phyloP scores from a whole-genome alignment of 1,140 invertebrate species.

The Pectinophora gossypiella region DNA sequence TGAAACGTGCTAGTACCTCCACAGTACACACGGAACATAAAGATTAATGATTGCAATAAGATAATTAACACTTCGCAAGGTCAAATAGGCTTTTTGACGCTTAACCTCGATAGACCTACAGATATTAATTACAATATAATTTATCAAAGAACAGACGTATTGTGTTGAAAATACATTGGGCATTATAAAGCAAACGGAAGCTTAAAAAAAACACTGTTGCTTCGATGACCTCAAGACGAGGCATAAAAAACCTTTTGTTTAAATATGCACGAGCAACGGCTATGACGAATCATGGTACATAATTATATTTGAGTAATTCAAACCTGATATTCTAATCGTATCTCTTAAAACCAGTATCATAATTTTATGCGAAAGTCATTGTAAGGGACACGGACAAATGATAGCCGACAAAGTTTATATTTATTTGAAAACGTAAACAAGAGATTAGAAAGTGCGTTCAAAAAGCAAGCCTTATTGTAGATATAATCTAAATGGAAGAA shows the following conservation, averaged over 20 bases:
- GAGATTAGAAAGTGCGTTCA: constrained; percentile 5
- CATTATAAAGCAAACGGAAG: background rate
- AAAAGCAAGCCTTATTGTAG: constrained; percentile 2
- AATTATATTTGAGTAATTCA: too few species aligned
- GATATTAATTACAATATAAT: background rate
- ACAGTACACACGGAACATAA: background rate
- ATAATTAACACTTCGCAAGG: background rate
- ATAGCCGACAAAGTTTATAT: too few species aligned
- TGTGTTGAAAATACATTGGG: background rate
- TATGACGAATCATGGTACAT: too few species aligned
- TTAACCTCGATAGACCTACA: background rate
- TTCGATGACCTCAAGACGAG: background rate
- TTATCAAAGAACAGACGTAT: background rate
- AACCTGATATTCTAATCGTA: too few species aligned
- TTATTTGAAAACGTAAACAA: constrained; percentile 4
- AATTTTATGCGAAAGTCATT: too few species aligned
- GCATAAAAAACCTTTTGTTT: background rate
- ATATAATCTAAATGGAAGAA: constrained; percentile 22
- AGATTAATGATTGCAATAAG: background rate
- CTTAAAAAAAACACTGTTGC: background rate
- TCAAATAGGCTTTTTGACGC: background rate
- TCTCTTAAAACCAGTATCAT: too few species aligned
- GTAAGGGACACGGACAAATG: too few species aligned
- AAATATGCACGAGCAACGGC: background rate
- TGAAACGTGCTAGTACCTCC: background rate